phyloP scores from a whole-genome alignment of 2,113 vertebrate genomes.

The Podarcis muralis region DNA sequence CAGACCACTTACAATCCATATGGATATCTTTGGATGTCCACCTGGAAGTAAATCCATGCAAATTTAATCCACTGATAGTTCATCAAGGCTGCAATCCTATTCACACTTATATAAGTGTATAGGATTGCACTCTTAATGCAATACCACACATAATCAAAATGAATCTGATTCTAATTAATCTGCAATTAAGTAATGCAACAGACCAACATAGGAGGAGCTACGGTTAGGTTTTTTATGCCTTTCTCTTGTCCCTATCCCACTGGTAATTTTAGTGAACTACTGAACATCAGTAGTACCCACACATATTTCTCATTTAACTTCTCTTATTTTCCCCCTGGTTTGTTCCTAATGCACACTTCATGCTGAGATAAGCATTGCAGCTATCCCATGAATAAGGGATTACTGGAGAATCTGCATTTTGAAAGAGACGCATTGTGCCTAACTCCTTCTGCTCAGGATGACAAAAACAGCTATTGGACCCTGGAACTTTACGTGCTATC shows the following conservation, averaged over 20 bases:
- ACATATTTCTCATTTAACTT: constrained; percentile 16
- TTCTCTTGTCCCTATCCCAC: not conserved
- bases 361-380: constrained; percentile 31
- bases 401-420: constrained; percentile 1
- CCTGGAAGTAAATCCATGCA: not conserved
- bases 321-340: constrained; percentile 33
- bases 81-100: no score
- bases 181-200: not conserved
- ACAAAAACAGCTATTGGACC: not conserved
- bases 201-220: not conserved
- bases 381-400: constrained; percentile 27
- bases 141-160: not conserved
- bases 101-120: not conserved
- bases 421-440: not conserved
- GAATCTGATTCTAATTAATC: not conserved
- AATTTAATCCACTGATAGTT: not conserved
- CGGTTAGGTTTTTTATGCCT: not conserved
- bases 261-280: not conserved
- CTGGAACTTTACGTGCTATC: not conserved
- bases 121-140: not conserved
- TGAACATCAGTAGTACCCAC: constrained; percentile 25
- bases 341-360: constrained; percentile 28
- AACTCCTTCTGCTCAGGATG: not conserved
- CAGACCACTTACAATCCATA: not conserved
- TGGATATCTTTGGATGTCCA: not conserved